These are phyloP conservation scores for Bradypodion pumilum DNA, from an alignment of 2,797 vertebrate genomes.

Conservation along the genomic window DNA sequence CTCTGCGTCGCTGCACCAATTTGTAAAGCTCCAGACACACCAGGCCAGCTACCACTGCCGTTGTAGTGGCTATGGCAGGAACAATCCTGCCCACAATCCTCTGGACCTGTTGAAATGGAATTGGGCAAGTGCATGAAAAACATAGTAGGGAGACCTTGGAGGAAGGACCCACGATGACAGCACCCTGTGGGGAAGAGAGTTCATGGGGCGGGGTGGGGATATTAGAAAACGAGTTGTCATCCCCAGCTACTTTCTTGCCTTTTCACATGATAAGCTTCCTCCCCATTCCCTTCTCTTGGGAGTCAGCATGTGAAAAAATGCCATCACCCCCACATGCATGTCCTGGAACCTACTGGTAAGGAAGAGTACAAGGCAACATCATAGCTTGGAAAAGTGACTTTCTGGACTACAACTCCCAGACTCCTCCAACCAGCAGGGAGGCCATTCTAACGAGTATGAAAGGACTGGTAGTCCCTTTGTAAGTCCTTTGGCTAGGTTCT, in stretches of 20 bases:
- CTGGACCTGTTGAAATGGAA: conserved; percentile 80
- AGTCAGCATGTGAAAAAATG: background rate
- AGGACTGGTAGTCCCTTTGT: too few species aligned
- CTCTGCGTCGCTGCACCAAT: conserved; percentile 75
- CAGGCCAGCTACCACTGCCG: conserved; percentile 84
- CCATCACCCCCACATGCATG: background rate
- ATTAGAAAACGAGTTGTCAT: background rate
- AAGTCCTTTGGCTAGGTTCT: too few species aligned
- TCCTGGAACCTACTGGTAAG: background rate
- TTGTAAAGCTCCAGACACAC: conserved; percentile 90
- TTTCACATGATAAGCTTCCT: background rate
- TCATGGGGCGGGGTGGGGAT: background rate
- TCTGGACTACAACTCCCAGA: too few species aligned
- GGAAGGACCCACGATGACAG: background rate
- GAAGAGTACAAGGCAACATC: background rate
- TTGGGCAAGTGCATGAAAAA: conserved; percentile 6
- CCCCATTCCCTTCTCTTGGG: background rate
- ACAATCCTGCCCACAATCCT: conserved; percentile 83
- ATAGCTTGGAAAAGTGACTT: too few species aligned
- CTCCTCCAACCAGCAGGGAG: too few species aligned
- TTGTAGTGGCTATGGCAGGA: conserved; percentile 89
- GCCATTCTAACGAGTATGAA: too few species aligned
- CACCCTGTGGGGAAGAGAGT: background rate
- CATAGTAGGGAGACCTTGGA: background rate
- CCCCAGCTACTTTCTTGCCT: background rate